Base-by-base conservation (phyloP, 2,797 vertebrate species). In the Diglossa cyanea region DNA sequence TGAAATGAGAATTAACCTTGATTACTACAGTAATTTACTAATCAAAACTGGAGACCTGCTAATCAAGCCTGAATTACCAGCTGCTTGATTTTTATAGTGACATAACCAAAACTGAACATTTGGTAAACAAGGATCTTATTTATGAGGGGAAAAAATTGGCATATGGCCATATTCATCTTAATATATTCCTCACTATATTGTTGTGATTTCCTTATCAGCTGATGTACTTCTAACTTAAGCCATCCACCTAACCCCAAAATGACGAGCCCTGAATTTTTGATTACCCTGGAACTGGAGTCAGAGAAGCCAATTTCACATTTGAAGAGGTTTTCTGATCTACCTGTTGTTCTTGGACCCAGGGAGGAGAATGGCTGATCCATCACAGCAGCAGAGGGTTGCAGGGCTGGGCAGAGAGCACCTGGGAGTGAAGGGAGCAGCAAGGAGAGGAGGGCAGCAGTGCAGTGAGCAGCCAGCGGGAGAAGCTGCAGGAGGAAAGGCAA, bases 41-140 rank as follows among this genome's bases (percentile, higher is more conserved):
- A 98, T 98, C 98, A 98, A 97, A 98, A 98, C 96, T 97, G 97
- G 98, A 98, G 98, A 98, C 98, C 98, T 98, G 98, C 97, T 98
- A 98, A 98, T 98, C 98, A 98, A 98, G 98, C 93, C 95, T 97
- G 97, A 98, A 98, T 98, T 98, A 98, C 97, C 97, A 98, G 98
- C 96, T 97, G 97, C 97, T 97, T 98, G 96, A 97, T 98, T 98
- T 97, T 98, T 98, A 97, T 97, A 98, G 97, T 97, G 97, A 97
- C 97, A 97, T 97, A 98, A 98, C 98, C 97, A 97, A 98, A 98
- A 97, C 17, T 76, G 96, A 97, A 96, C 96, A 97, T 98, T 97
- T 97, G 97, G 96, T 97, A 98, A 98, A 98, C 97, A 98, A 96
- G 94, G 83, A 84, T 90, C 93, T 93, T 94, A 96, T 95, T 96